Conservation (phyloP, 2,888 invertebrate genomes). For the Romanomermis culicivorax region DNA sequence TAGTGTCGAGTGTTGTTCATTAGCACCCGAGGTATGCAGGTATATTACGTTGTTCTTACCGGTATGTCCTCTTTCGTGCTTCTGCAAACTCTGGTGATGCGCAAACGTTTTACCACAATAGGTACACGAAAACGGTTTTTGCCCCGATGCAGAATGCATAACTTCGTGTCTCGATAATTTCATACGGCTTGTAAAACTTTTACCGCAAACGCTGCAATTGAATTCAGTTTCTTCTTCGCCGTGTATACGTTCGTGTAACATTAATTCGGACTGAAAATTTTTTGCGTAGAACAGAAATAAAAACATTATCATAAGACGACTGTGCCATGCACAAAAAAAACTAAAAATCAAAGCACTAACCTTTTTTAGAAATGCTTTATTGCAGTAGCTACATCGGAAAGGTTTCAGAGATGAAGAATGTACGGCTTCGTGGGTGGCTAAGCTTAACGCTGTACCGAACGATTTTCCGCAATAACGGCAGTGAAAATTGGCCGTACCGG, state of each 20-base stretch:
- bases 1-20: too few species aligned
- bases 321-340: too few species aligned
- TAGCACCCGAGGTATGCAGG: too few species aligned
- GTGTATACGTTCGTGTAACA: neutral
- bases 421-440: neutral
- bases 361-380: neutral
- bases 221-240: neutral
- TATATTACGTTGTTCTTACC: too few species aligned
- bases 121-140: neutral
- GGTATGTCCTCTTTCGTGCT: neutral
- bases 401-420: neutral
- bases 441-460: neutral
- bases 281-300: neutral
- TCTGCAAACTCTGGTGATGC: neutral
- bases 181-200: neutral
- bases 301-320: too few species aligned
- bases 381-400: neutral
- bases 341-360: neutral
- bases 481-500: neutral
- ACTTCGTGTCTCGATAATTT: neutral
- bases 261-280: neutral
- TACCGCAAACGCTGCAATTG: conserved; percentile 1
- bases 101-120: conserved; percentile 1
- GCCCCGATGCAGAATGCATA: neutral
- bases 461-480: neutral